Evolutionary conservation across 1,140 invertebrate species (phyloP).

Genomic region (Solen grandis): DNA sequence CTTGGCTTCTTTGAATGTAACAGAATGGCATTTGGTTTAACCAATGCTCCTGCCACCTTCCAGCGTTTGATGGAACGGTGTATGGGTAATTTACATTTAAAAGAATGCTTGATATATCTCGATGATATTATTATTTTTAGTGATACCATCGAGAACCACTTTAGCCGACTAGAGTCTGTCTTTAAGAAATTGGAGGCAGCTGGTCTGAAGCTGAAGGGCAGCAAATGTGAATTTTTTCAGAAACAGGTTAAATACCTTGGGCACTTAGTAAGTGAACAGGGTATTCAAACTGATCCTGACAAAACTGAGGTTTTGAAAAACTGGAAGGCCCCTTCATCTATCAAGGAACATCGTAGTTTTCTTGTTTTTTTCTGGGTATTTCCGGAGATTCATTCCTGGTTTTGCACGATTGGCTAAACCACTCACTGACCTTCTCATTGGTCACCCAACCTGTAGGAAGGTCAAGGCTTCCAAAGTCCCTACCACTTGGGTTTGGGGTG

Average conservation of each 20-base stretch:
- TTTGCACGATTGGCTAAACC: slow-evolving; percentile 71
- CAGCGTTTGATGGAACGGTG: no score
- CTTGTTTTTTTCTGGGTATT: slow-evolving; percentile 80
- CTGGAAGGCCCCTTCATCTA: slow-evolving; percentile 61
- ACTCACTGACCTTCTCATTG: slow-evolving; percentile 64
- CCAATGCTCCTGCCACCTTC: no score
- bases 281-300: slow-evolving; percentile 75
- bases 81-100: slow-evolving; percentile 22
- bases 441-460: neutral
- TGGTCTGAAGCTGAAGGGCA: slow-evolving; percentile 67
- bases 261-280: slow-evolving; percentile 49
- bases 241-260: slow-evolving; percentile 60
- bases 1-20: no score
- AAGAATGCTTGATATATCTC: slow-evolving; percentile 26
- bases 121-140: slow-evolving; percentile 24
- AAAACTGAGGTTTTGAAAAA: slow-evolving; percentile 78
- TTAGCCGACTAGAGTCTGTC: slow-evolving; percentile 63
- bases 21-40: no score
- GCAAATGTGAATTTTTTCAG: no score
- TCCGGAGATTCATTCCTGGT: slow-evolving; percentile 75
- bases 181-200: slow-evolving; percentile 58
- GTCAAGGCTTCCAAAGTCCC: neutral
- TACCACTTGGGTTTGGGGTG: neutral
- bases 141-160: neutral
- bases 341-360: slow-evolving; percentile 79